Conservation (phyloP, 2,797 vertebrate genomes). For the Molossus molossus region DNA sequence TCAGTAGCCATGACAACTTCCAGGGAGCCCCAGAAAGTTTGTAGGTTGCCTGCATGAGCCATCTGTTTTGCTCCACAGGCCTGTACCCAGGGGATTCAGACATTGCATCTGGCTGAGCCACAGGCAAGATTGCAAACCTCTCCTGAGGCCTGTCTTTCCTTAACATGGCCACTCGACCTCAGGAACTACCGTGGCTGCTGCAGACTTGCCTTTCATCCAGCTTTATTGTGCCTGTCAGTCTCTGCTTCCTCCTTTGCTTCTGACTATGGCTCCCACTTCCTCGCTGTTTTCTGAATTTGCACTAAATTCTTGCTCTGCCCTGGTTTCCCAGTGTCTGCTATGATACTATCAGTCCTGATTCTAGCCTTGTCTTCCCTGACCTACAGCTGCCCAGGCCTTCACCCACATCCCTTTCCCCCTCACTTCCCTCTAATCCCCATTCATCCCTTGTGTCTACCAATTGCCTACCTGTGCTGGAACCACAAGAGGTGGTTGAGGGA, state of each 20-base stretch:
- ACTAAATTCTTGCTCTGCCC: neutral
- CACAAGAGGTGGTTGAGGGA: neutral
- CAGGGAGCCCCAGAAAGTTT: neutral
- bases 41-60: neutral
- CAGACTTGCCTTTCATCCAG: neutral
- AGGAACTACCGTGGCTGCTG: neutral
- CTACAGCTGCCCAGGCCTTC: neutral
- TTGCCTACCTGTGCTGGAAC: neutral
- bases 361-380: neutral
- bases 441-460: neutral
- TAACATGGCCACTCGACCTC: neutral
- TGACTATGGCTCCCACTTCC: neutral
- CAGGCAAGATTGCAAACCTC: neutral
- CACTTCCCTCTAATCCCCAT: neutral
- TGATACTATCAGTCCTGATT: neutral
- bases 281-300: neutral
- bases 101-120: neutral
- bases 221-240: neutral
- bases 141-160: neutral
- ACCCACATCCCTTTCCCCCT: neutral
- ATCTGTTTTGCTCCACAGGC: neutral
- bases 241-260: neutral
- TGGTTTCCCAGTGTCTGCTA: neutral
- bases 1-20: constrained; percentile 66
- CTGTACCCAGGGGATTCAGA: neutral